Conservation (phyloP, 2,113 vertebrate genomes). For the Eublepharis macularius region DNA sequence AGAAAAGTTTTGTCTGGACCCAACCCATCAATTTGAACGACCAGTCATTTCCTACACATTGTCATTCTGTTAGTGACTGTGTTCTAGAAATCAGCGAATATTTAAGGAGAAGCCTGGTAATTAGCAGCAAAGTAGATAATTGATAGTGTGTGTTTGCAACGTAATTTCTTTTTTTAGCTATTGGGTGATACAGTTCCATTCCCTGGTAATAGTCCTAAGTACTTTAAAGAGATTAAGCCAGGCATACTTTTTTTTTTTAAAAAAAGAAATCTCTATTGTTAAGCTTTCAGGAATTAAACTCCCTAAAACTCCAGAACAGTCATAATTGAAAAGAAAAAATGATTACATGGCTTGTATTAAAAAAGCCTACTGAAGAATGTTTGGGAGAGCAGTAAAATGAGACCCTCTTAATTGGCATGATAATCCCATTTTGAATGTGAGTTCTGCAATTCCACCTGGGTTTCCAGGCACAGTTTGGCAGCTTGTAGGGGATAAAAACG, state of each 20-base stretch:
- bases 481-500: background rate
- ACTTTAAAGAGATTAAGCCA: slow-evolving; percentile 24
- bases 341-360: background rate
- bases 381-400: slow-evolving; percentile 11
- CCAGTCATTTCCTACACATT: background rate
- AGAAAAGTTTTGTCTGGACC: too few species aligned
- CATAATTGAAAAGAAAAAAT: slow-evolving; percentile 17
- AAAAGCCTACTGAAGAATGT: background rate
- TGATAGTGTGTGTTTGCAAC: too few species aligned
- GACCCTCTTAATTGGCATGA: background rate
- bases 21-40: too few species aligned
- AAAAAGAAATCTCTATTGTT: slow-evolving; percentile 24
- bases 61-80: background rate
- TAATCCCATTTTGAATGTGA: background rate
- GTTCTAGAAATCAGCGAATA: background rate
- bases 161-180: background rate
- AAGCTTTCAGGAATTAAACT: slow-evolving; percentile 38
- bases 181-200: slow-evolving; percentile 43
- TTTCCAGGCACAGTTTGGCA: background rate
- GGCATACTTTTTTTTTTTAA: slow-evolving; percentile 1
- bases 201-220: slow-evolving; percentile 40
- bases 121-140: background rate
- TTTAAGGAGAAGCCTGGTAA: background rate
- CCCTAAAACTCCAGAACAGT: background rate
- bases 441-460: background rate